Percentiles rank a stretch among this genome's conserved stretches.
phyloP scores from a whole-genome alignment of 1,140 invertebrate species.

The Hylaeus volcanicus region DNA sequence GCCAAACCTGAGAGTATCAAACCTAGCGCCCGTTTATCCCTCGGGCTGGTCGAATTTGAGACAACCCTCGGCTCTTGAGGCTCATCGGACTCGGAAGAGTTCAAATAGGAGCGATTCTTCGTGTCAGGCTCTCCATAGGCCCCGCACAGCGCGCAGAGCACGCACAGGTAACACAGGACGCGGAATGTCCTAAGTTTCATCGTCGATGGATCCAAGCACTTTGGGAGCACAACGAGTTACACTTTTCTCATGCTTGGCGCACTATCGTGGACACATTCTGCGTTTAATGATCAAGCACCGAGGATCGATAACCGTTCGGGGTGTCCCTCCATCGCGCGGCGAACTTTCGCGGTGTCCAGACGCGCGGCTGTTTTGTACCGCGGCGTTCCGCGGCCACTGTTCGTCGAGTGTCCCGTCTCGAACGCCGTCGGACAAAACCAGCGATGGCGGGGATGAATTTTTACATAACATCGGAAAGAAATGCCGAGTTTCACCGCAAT shows the following conservation, averaged over 20 bases:
- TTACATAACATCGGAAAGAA: conserved; percentile 80
- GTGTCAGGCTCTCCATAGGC: neutral
- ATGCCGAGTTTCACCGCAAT: conserved; percentile 78
- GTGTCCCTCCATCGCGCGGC: neutral
- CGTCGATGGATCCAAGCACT: neutral
- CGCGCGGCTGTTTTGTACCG: conserved; percentile 9
- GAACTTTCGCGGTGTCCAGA: neutral
- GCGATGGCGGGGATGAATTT: conserved; percentile 71
- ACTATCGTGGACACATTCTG: too few relatives aligned
- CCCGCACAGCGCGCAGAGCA: neutral
- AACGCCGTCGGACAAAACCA: conserved; percentile 68
- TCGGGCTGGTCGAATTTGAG: neutral
- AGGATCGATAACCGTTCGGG: neutral
- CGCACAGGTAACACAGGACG: conserved; percentile 34
- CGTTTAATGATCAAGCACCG: too few relatives aligned
- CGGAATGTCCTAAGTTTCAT: conserved; percentile 29
- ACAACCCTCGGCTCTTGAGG: neutral
- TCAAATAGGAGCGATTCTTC: too few relatives aligned
- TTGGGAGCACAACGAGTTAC: neutral
- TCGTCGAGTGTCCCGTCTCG: conserved; percentile 8
- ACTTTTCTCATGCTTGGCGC: too few relatives aligned
- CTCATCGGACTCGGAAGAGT: neutral
- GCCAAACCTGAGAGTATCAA: conserved; percentile 74
- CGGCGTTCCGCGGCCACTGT: conserved; percentile 34
- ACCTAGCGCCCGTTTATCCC: conserved; percentile 75